These are phyloP conservation scores for Chloroclysta siterata DNA, from an alignment of 2,888 invertebrate genomes.

Conservation along the genomic window DNA sequence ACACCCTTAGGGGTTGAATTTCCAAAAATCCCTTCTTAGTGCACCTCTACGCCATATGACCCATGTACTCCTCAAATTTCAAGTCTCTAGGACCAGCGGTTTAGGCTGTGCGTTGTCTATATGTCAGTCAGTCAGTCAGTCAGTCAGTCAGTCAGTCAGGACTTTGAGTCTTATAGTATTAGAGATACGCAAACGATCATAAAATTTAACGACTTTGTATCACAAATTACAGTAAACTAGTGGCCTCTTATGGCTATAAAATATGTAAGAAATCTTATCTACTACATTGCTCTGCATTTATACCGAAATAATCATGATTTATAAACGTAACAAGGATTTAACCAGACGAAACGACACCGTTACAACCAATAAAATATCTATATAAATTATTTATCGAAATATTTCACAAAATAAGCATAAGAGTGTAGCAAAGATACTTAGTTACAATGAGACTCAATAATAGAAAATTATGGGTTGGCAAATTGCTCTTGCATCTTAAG, in stretches of 20 bases:
- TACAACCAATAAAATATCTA: not conserved
- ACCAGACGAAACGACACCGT: not conserved
- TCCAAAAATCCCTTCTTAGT: too few relatives aligned
- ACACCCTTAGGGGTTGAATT: too few relatives aligned
- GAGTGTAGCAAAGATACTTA: conserved; percentile 8
- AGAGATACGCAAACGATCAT: conserved; percentile 22
- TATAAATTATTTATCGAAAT: not conserved
- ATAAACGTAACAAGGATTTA: not conserved
- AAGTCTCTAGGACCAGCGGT: too few relatives aligned
- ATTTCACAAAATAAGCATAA: conserved; percentile 4
- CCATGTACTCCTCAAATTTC: too few relatives aligned
- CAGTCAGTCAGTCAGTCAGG: too few relatives aligned
- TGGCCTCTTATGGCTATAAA: conserved; percentile 18
- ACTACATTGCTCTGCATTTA: not conserved
- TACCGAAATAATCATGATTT: not conserved
- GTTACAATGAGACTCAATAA: conserved; percentile 13
- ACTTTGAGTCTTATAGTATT: too few relatives aligned
- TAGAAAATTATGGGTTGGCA: conserved; percentile 18
- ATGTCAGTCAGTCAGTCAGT: too few relatives aligned
- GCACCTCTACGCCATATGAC: too few relatives aligned
- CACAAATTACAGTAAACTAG: conserved; percentile 27
- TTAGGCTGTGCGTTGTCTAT: too few relatives aligned
- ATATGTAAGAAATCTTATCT: not conserved
- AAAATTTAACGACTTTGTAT: conserved; percentile 30
- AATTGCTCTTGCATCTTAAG: conserved; percentile 20